phyloP scores from a whole-genome alignment of 2,888 invertebrate species.

The Acronicta aceris region DNA sequence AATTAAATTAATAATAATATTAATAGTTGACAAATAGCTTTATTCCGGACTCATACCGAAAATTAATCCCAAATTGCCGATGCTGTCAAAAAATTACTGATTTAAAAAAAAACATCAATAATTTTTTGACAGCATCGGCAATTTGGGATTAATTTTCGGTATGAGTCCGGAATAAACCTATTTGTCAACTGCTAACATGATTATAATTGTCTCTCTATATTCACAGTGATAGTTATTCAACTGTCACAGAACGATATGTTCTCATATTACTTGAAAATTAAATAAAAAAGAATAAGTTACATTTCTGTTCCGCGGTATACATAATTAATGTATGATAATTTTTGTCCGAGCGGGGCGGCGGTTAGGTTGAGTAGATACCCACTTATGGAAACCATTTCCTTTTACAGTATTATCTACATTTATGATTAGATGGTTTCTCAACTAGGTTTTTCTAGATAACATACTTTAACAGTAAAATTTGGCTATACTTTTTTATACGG shows the following conservation, averaged over 20 bases:
- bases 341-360: slow-evolving; percentile 60
- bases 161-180: no score
- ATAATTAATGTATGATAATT: slow-evolving; percentile 79
- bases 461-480: slow-evolving; percentile 22
- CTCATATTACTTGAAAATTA: slow-evolving; percentile 50
- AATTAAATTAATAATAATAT: no score
- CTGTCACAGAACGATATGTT: slow-evolving; percentile 16
- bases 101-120: no score
- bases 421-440: slow-evolving; percentile 38
- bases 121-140: no score
- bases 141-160: no score
- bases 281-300: slow-evolving; percentile 65
- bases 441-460: slow-evolving; percentile 37
- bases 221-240: background rate
- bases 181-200: background rate
- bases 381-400: slow-evolving; percentile 61
- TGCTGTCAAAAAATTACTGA: no score
- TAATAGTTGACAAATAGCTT: no score
- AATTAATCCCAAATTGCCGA: no score
- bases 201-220: background rate
- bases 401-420: slow-evolving; percentile 53
- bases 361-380: slow-evolving; percentile 61
- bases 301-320: slow-evolving; percentile 67
- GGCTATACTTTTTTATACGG: slow-evolving; percentile 4
- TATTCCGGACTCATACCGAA: no score